Base-by-base conservation (phyloP, 2,888 invertebrate species). In the Malacosoma neustria region DNA sequence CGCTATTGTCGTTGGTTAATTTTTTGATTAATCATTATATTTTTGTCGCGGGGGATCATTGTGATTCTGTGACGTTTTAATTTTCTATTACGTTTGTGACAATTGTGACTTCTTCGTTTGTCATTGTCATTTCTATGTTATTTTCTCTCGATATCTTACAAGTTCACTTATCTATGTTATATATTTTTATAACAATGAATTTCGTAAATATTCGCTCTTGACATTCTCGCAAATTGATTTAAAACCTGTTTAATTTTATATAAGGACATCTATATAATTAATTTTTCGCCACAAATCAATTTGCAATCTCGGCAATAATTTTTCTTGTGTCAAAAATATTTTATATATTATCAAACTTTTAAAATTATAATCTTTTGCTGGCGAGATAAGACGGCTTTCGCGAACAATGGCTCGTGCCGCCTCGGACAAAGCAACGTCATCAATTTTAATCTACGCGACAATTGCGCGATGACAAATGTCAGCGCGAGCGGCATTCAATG, bases 391-490 rank as follows among this genome's bases (percentile, higher is more conserved):
- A 63, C 59, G 45, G 53, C 57, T 55, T 51, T 55, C 59, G 59
- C 52, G 49, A 57, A 79, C 71, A 80, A 73, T 63, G 55, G 68
- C 54, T 57, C 66, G 57, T 64, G 73, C 61, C 47, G 53, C 58
- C 46, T 59, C 54, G 64, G 66, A 79, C 80, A 80, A 84, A 75
- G 77, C 72, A 66, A 72, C 75, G 80, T 85, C 85, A 84, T 85
- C 84, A 85, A 84, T 85, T 84, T 84, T 84, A 85, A 85, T 85
- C 84, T 77, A 72, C 51, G 68, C 77, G 76, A 82, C 84, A 82
- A 84, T 84, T 81, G 84, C 77, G 62, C 82, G 80, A 76, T 82
- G 85, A 84, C 84, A 84, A 84, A 85, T 82, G 82, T 84, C 84
- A 84, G 54, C 68, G 54, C 59, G 61, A 43, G 6, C 48, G 71